These are phyloP conservation scores for Acronicta leporina DNA, from an alignment of 2,888 invertebrate species.

Conservation along the genomic window DNA sequence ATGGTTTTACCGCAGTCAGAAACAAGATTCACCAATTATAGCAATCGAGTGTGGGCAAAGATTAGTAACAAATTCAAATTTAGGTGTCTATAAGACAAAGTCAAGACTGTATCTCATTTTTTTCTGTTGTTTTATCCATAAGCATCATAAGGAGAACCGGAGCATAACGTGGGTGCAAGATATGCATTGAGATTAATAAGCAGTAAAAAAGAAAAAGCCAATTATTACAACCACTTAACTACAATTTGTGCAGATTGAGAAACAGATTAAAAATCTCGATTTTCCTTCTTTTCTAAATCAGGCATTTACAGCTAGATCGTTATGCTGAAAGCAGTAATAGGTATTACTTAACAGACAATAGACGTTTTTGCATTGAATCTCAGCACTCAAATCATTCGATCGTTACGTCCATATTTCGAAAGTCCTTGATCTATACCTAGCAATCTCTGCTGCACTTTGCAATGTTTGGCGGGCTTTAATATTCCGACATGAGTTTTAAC, in stretches of 20 bases:
- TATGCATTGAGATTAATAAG: not conserved
- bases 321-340: not conserved
- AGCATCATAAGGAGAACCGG: not conserved
- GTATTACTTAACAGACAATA: constrained; percentile 14
- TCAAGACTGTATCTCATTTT: no score
- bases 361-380: constrained; percentile 4
- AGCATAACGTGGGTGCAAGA: not conserved
- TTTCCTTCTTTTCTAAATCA: constrained; percentile 2
- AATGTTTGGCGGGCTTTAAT: constrained; percentile 56
- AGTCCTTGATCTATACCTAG: constrained; percentile 81
- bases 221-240: not conserved
- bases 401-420: constrained; percentile 36
- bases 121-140: not conserved
- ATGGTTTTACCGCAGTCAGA: constrained; percentile 67
- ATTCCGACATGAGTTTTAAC: constrained; percentile 49
- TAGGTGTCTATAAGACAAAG: no score
- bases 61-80: constrained; percentile 59
- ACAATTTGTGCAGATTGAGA: not conserved
- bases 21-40: constrained; percentile 72
- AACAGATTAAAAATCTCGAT: constrained; percentile 1
- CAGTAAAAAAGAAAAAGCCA: constrained; percentile 16
- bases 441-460: constrained; percentile 46
- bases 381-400: constrained; percentile 27
- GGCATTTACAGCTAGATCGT: not conserved
- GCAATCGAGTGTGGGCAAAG: constrained; percentile 73